phyloP scores from a whole-genome alignment of 2,888 invertebrate genomes.

The Campoletis raptor region DNA sequence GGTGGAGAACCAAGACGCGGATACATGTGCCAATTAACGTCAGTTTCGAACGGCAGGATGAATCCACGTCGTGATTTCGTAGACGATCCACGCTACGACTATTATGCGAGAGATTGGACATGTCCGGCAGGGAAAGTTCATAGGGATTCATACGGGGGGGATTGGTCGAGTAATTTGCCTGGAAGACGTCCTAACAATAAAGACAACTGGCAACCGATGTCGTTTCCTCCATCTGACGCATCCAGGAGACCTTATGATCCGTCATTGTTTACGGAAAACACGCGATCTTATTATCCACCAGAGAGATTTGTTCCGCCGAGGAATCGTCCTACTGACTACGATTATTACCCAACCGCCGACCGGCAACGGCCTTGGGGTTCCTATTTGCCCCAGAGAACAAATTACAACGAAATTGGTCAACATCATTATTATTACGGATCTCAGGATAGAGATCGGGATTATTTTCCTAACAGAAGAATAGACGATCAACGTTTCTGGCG shows the following conservation, averaged over 20 bases:
- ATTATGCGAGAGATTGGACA: slow-evolving; percentile 91
- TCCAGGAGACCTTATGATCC: neutral
- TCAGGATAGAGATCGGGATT: slow-evolving; percentile 41
- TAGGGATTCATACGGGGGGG: neutral
- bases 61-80: slow-evolving; percentile 88
- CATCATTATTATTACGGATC: slow-evolving; percentile 16
- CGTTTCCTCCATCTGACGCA: neutral
- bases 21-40: slow-evolving; percentile 69
- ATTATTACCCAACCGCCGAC: slow-evolving; percentile 35
- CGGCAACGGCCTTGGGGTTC: slow-evolving; percentile 14
- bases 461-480: slow-evolving; percentile 66
- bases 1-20: slow-evolving; percentile 18
- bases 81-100: slow-evolving; percentile 91
- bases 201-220: slow-evolving; percentile 12
- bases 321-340: slow-evolving; percentile 69
- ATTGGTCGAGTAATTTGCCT: slow-evolving; percentile 20
- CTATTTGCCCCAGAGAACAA: slow-evolving; percentile 33
- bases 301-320: slow-evolving; percentile 56
- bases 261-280: neutral
- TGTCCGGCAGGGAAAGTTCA: slow-evolving; percentile 81
- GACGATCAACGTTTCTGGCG: slow-evolving; percentile 51
- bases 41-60: slow-evolving; percentile 86
- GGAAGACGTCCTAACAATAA: slow-evolving; percentile 1
- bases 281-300: slow-evolving; percentile 20
- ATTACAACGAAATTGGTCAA: slow-evolving; percentile 36